A percentile compares a stretch with the other conserved stretches of the same genome.
These are phyloP conservation scores for Oryzias javanicus DNA, from an alignment of 2,113 vertebrate species.

Conservation along the genomic window DNA sequence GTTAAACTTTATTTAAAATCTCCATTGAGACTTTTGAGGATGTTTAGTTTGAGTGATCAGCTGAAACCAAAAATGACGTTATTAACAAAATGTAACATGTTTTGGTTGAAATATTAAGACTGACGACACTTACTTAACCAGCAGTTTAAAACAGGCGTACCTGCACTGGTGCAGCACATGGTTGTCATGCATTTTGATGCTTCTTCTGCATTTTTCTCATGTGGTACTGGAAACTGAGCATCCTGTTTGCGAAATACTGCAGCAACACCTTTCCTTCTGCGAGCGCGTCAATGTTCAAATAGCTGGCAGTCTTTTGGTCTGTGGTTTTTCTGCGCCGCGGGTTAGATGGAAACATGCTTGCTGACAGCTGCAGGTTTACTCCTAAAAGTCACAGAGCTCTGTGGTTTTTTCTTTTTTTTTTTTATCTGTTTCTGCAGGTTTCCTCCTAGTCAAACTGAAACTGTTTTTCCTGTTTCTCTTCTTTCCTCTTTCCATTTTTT, in stretches of 20 bases:
- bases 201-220: neutral
- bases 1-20: too few relatives aligned
- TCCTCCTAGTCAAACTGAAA: too few relatives aligned
- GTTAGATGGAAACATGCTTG: neutral
- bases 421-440: too few relatives aligned
- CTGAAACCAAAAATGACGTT: too few relatives aligned
- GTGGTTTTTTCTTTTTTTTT: too few relatives aligned
- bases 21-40: too few relatives aligned
- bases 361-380: neutral
- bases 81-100: too few relatives aligned
- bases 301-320: neutral
- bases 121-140: too few relatives aligned
- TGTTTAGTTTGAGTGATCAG: neutral
- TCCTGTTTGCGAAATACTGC: slow-evolving; percentile 37
- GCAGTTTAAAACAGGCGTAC: too few relatives aligned
- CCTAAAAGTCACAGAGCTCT: neutral
- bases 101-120: too few relatives aligned
- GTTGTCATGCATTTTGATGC: neutral
- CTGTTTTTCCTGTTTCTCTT: neutral
- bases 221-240: slow-evolving; percentile 5
- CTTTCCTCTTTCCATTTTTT: neutral
- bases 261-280: slow-evolving; percentile 2
- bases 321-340: slow-evolving; percentile 25
- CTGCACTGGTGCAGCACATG: too few relatives aligned
- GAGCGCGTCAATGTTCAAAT: neutral